phyloP scores from a whole-genome alignment of 2,888 invertebrate species.

The Drosophila nr. perissopoda region DNA sequence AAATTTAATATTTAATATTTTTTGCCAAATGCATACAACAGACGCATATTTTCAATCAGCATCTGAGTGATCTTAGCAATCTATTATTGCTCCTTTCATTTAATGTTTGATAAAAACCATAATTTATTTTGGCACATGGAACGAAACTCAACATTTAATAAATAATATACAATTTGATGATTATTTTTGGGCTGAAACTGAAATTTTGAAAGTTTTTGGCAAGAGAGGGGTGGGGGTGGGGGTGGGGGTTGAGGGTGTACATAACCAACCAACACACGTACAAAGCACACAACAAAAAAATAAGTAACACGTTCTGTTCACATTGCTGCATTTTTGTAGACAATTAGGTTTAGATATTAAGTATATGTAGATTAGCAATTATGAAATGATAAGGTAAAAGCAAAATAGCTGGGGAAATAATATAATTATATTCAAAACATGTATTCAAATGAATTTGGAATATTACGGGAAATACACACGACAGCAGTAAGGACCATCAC shows the following conservation, averaged over 20 bases:
- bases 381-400: conserved; percentile 29
- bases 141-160: conserved; percentile 25
- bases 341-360: conserved; percentile 41
- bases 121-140: conserved; percentile 11
- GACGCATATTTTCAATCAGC: conserved; percentile 69
- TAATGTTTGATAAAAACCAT: conserved; percentile 2
- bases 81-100: conserved; percentile 15
- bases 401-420: conserved; percentile 34
- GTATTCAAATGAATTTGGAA: conserved; percentile 18
- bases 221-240: background rate
- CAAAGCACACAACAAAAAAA: conserved; percentile 53
- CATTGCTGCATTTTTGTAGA: conserved; percentile 35
- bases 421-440: conserved; percentile 25
- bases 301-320: conserved; percentile 45
- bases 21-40: conserved; percentile 74
- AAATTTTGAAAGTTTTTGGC: conserved; percentile 1
- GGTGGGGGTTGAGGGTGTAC: conserved; percentile 10
- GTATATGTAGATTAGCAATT: conserved; percentile 33
- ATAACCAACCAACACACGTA: conserved; percentile 57
- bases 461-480: conserved; percentile 31
- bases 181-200: conserved; percentile 14
- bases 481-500: conserved; percentile 24
- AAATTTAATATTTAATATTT: background rate
- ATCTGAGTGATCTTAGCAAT: conserved; percentile 3
- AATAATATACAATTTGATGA: conserved; percentile 18